phyloP scores from a whole-genome alignment of 37 sponge, comb jelly and placozoan genomes.

The Geodia barretti region DNA sequence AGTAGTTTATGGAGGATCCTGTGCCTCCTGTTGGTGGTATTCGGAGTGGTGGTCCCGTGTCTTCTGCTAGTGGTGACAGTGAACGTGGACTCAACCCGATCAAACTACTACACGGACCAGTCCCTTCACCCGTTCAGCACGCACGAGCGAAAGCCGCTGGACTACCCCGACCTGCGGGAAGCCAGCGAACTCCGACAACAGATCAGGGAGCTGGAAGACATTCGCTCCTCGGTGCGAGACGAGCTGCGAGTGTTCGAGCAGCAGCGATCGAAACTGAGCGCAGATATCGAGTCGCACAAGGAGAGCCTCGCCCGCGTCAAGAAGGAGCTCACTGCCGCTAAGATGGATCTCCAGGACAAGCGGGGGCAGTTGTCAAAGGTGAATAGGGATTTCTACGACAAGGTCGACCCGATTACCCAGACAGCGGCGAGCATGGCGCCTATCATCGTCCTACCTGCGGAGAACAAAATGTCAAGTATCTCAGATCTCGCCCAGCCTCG shows the following conservation, averaged over 20 bases:
- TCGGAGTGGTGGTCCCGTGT: background rate
- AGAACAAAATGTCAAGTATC: background rate
- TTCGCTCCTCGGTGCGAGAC: constrained; percentile 61
- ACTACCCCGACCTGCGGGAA: background rate
- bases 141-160: constrained; percentile 38
- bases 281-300: constrained; percentile 28
- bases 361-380: constrained; percentile 20
- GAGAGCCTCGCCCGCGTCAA: background rate
- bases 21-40: background rate
- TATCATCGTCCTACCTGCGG: constrained; percentile 8
- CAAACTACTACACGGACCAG: no score
- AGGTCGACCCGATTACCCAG: background rate
- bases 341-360: constrained; percentile 15
- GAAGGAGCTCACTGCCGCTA: constrained; percentile 10
- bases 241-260: constrained; percentile 73
- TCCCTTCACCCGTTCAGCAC: no score
- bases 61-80: no score
- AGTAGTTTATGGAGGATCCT: background rate
- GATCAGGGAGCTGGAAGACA: constrained; percentile 51
- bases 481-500: background rate
- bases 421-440: background rate
- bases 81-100: no score
- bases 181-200: background rate
- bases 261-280: constrained; percentile 21
- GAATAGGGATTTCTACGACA: background rate